Conservation (phyloP, 2,888 invertebrate species). For the Platycheirus albimanus region DNA sequence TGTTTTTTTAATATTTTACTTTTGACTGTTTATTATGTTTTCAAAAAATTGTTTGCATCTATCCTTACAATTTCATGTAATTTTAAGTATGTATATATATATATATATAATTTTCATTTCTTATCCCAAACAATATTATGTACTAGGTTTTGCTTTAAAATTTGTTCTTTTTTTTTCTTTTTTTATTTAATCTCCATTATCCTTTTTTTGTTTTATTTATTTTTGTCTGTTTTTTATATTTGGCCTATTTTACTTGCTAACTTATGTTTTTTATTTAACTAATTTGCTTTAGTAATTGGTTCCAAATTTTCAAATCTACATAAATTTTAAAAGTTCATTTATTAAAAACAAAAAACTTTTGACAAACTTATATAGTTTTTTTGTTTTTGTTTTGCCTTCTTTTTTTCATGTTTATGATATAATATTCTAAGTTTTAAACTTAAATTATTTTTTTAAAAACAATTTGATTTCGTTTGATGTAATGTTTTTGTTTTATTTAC, state of each 20-base stretch:
- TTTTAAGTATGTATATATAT: constrained; percentile 43
- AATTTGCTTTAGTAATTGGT: constrained; percentile 71
- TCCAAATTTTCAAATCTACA: constrained; percentile 61
- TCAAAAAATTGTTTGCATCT: constrained; percentile 71
- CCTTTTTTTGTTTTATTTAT: constrained; percentile 10
- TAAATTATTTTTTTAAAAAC: constrained; percentile 59
- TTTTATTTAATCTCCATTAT: constrained; percentile 5
- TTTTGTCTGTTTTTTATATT: constrained; percentile 58
- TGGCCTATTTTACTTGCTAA: constrained; percentile 73
- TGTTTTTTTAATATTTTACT: constrained; percentile 60
- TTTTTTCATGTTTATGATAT: constrained; percentile 45
- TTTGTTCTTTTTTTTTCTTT: constrained; percentile 51
- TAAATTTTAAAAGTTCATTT: constrained; percentile 53
- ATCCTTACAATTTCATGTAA: constrained; percentile 69
- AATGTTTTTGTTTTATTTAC: constrained; percentile 37
- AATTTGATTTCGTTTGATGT: constrained; percentile 68
- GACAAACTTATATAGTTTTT: constrained; percentile 26
- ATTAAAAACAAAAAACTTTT: constrained; percentile 63
- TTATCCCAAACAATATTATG: constrained; percentile 70
- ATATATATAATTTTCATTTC: constrained; percentile 67
- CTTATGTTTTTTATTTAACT: constrained; percentile 65
- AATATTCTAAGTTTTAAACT: constrained; percentile 60
- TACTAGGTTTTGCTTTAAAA: constrained; percentile 68
- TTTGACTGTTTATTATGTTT: constrained; percentile 72
- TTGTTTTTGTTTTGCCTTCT: constrained; percentile 9